Percentiles rank a stretch among this genome's conserved stretches.
phyloP scores from a whole-genome alignment of 2,113 vertebrate species.

The Tor tambroides region DNA sequence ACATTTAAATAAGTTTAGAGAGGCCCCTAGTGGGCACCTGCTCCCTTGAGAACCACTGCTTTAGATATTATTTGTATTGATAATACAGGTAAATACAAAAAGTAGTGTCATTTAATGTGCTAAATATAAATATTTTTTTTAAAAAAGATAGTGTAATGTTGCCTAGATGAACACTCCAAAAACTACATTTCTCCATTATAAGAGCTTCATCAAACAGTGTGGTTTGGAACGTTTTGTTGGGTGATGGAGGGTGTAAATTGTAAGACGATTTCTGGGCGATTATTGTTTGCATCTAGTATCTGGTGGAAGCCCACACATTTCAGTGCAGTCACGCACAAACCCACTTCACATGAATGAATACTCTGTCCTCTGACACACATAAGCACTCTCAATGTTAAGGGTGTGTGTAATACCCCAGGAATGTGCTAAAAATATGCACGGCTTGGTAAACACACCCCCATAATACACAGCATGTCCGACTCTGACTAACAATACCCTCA shows the following conservation, averaged over 20 bases:
- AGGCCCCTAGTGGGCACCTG: too few relatives aligned
- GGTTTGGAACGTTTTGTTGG: not conserved
- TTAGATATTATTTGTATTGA: too few relatives aligned
- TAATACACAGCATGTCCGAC: conserved; percentile 36
- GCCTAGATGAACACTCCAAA: not conserved
- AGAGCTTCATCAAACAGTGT: not conserved
- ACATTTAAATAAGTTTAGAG: too few relatives aligned
- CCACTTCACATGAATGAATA: conserved; percentile 42
- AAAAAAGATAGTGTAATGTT: too few relatives aligned
- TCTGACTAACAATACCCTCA: conserved; percentile 49
- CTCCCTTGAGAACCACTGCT: too few relatives aligned
- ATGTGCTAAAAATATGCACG: conserved; percentile 51
- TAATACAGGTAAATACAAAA: too few relatives aligned
- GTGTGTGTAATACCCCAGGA: conserved; percentile 50
- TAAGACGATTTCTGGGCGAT: too few relatives aligned
- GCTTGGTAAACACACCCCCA: conserved; percentile 41
- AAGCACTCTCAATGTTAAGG: conserved; percentile 23
- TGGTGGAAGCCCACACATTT: conserved; percentile 43
- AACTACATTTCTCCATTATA: not conserved
- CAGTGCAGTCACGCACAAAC: conserved; percentile 34
- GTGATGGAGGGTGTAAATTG: not conserved
- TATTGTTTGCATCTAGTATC: not conserved
- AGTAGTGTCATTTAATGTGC: too few relatives aligned
- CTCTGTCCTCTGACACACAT: conserved; percentile 37
- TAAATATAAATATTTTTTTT: too few relatives aligned